A percentile compares a stretch with the other conserved stretches of the same genome.
These are phyloP conservation scores for Microcebus griseorufus DNA, from an alignment of 2,113 vertebrate species.

Conservation along the genomic window DNA sequence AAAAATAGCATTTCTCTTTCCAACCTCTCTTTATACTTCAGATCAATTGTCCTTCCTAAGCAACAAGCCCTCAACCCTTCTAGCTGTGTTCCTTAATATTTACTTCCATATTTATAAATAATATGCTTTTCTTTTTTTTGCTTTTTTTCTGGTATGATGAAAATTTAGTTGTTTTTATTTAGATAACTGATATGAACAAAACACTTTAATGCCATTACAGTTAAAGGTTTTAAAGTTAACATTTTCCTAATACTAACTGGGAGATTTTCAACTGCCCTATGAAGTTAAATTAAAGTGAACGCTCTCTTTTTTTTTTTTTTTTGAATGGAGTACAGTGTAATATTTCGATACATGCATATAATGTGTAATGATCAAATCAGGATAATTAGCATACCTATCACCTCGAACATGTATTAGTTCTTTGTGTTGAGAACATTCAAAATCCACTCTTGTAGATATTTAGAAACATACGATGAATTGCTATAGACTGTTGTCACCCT, in stretches of 20 bases:
- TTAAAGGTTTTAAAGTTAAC: not conserved
- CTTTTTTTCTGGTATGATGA: not conserved
- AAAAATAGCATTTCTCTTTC: not conserved
- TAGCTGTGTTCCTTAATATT: not conserved
- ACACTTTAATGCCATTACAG: not conserved
- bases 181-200: not conserved
- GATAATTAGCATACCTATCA: not conserved
- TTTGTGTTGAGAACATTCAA: not conserved
- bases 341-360: not conserved
- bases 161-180: not conserved
- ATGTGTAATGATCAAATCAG: not conserved
- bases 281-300: not conserved
- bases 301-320: not conserved
- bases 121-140: not conserved
- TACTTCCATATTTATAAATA: not conserved
- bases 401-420: not conserved
- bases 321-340: not conserved
- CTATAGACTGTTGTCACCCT: not conserved
- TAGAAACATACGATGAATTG: not conserved
- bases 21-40: not conserved
- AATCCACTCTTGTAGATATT: not conserved
- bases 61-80: not conserved
- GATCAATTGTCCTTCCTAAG: not conserved
- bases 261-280: not conserved
- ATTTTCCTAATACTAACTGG: slow-evolving; percentile 9